Base-by-base conservation (phyloP, 2,888 invertebrate species). In the Venusia cambrica region DNA sequence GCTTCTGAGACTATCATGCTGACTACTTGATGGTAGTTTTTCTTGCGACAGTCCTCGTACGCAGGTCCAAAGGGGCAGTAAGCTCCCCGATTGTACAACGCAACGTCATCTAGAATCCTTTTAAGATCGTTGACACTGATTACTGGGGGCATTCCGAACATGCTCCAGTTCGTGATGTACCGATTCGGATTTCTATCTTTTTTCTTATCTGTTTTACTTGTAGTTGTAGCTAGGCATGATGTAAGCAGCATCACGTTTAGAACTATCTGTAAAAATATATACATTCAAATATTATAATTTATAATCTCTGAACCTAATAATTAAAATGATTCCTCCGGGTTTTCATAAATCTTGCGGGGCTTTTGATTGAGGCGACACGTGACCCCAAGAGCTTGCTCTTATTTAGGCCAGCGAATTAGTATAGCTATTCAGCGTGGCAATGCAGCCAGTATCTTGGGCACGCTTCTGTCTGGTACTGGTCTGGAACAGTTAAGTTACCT, bases 31-130 rank as follows among this genome's bases (percentile, higher is more conserved):
- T 1, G 12, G 2, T 37, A 3, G 5, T 4, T 30, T 7, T 14
- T 11, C 1, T 10, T 15, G 1, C 13, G 16, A 18, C 48, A 51
- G 6, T 12, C 1, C 4, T 34, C 8, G 4, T 38, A 32, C 7
- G 14, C 26, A 12, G 13, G 5, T n/a, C 36, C 32, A 20, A 52
- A 54, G 0, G 67, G 68, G 29, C 66, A 70, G 18, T 56, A 56
- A 4, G 45, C 22, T 4, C 26, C 7, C 26, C 43, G 48, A 16
- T 39, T 50, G 9, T 42, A 57, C 3, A 6, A 7, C 3, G 48
- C 47, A 1, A 60, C n/a, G 2, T 33, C 20, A 1, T 38, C 14
- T 3, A 67, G 42, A 19, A 62, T 52, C 4, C 37, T 12, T 22
- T 28, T 49, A 1, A 65, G 30, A 2, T 36, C 35, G 0, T 31